These are phyloP conservation scores for Tachysurus vachellii DNA, from an alignment of 2,113 vertebrate genomes.

Conservation along the genomic window DNA sequence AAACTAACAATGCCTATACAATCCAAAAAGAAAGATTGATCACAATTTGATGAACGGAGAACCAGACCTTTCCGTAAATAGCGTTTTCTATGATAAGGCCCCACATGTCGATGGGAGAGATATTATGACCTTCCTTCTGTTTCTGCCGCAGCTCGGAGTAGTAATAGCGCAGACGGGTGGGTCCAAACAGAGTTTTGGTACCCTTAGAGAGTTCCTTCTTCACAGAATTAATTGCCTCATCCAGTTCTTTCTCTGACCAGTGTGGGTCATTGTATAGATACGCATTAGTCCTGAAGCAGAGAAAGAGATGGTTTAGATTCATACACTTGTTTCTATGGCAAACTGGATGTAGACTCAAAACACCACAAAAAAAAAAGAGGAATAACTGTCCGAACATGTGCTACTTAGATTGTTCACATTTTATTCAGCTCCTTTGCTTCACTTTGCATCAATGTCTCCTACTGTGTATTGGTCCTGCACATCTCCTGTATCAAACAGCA, in stretches of 20 bases:
- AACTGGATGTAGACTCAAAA: not conserved
- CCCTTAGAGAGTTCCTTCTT: slow-evolving; percentile 69
- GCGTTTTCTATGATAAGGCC: slow-evolving; percentile 81
- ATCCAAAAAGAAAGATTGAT: not conserved
- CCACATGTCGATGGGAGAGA: slow-evolving; percentile 77
- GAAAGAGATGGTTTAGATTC: not conserved
- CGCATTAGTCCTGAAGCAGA: slow-evolving; percentile 75
- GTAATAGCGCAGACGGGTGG: slow-evolving; percentile 74
- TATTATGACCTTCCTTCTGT: slow-evolving; percentile 59
- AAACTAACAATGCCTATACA: not conserved
- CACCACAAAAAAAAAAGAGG: not conserved
- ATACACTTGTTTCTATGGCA: not conserved
- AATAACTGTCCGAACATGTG: not conserved
- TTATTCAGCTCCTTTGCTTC: not conserved
- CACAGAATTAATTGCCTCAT: slow-evolving; percentile 60
- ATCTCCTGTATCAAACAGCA: not conserved
- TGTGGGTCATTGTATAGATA: slow-evolving; percentile 74
- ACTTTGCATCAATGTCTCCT: not conserved
- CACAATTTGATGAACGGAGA: not conserved
- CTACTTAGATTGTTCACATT: too few relatives aligned
- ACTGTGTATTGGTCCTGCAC: not conserved
- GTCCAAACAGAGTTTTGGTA: slow-evolving; percentile 66
- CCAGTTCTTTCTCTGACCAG: slow-evolving; percentile 78
- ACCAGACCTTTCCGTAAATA: slow-evolving; percentile 75
- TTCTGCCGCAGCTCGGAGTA: slow-evolving; percentile 67